Conservation (phyloP, 2,888 invertebrate species). For the Chydorus sphaericus region DNA sequence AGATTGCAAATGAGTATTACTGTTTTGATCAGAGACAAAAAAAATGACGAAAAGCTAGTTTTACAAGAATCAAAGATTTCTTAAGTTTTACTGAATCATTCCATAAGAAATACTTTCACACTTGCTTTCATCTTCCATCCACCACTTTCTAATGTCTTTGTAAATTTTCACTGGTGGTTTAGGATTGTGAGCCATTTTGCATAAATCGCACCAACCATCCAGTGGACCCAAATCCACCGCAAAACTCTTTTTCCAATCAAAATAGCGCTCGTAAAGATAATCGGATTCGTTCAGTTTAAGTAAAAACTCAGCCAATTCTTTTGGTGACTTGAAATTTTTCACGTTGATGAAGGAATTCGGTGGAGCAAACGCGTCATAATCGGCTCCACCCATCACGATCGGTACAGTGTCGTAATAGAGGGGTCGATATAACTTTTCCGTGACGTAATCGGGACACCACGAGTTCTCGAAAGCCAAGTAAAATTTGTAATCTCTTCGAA, state of each 20-base stretch:
- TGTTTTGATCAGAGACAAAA: too few species aligned
- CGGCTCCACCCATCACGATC: background rate
- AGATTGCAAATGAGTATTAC: too few species aligned
- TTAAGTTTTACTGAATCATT: too few species aligned
- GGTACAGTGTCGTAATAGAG: background rate
- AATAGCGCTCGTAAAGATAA: background rate
- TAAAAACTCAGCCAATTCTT: background rate
- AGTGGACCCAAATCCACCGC: background rate
- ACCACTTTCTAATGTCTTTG: background rate
- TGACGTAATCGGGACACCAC: background rate
- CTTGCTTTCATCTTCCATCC: background rate
- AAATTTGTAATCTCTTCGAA: background rate
- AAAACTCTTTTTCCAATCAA: background rate
- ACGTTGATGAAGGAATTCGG: background rate
- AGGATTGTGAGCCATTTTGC: background rate
- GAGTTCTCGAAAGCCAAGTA: background rate
- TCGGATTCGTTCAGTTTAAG: background rate
- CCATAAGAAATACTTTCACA: background rate
- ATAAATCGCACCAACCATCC: conserved; percentile 1
- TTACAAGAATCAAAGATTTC: too few species aligned
- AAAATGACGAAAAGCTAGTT: too few species aligned
- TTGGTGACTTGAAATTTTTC: background rate
- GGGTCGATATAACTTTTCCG: background rate
- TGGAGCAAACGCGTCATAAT: background rate
- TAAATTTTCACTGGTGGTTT: background rate